Conservation (phyloP, 2,113 vertebrate genomes). For the Rhinolophus ferrumequinum region DNA sequence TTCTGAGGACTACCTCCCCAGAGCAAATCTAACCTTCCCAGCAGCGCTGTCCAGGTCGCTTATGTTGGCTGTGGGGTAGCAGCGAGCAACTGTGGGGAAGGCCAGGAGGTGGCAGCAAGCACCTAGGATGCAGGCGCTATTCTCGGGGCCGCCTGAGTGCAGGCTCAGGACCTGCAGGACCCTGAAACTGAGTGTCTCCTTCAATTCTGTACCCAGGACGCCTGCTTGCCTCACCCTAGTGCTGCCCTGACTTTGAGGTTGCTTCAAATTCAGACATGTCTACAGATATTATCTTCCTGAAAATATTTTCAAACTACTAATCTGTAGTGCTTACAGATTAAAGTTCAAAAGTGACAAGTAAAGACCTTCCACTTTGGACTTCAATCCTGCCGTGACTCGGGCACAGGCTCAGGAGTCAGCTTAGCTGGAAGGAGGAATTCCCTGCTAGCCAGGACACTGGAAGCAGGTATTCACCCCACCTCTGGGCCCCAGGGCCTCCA, state of each 20-base stretch:
- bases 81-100: not conserved
- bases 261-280: not conserved
- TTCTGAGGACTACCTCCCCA: not conserved
- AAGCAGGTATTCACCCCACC: not conserved
- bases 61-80: rapidly evolving
- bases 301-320: not conserved
- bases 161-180: not conserved
- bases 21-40: not conserved
- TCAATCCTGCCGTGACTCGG: not conserved
- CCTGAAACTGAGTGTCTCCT: not conserved
- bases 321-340: not conserved
- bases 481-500: not conserved
- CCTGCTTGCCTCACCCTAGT: not conserved
- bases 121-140: too few relatives aligned
- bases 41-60: rapidly evolving
- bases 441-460: not conserved
- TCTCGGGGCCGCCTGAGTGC: not conserved
- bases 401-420: not conserved
- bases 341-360: not conserved
- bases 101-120: not conserved
- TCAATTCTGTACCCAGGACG: not conserved
- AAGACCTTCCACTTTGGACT: not conserved
- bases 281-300: not conserved
- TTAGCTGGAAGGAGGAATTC: not conserved
- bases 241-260: not conserved